Evolutionary conservation across 1,140 invertebrate species (phyloP).

Genomic region (Bombus turneri): DNA sequence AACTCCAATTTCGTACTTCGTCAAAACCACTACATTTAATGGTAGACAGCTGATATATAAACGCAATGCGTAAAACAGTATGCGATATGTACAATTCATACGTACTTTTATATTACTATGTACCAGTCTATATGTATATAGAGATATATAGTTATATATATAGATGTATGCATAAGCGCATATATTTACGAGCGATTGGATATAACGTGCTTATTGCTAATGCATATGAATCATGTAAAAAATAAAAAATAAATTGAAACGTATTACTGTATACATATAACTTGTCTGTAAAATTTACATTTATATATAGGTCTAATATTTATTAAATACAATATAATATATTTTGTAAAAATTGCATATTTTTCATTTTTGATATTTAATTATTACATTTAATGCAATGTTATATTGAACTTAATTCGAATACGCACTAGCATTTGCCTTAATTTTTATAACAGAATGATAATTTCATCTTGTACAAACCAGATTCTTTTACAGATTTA

Average conservation of each 20-base stretch:
- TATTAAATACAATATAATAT: neutral
- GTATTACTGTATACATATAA: neutral
- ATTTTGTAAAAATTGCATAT: neutral
- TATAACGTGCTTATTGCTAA: neutral
- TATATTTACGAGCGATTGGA: slow-evolving; percentile 1
- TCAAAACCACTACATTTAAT: slow-evolving; percentile 4
- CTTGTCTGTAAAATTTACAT: neutral
- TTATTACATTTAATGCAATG: neutral
- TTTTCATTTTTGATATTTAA: no score
- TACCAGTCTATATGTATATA: neutral
- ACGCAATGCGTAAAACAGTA: slow-evolving; percentile 47
- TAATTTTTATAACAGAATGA: neutral
- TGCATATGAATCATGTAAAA: neutral
- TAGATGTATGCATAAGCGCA: neutral
- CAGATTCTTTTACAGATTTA: neutral
- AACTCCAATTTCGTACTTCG: neutral
- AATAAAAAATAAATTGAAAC: neutral
- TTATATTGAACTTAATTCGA: neutral
- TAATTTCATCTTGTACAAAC: neutral
- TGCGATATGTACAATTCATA: slow-evolving; percentile 20
- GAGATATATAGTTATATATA: no score
- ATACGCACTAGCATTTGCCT: neutral
- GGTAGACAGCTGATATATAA: slow-evolving; percentile 23
- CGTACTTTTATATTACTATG: slow-evolving; percentile 18
- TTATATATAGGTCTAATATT: neutral